Evolutionary conservation across 2,797 vertebrate genomes (phyloP), one percentile per base, ranked within the genome.

Genomic region (Xerus rutilus): DNA sequence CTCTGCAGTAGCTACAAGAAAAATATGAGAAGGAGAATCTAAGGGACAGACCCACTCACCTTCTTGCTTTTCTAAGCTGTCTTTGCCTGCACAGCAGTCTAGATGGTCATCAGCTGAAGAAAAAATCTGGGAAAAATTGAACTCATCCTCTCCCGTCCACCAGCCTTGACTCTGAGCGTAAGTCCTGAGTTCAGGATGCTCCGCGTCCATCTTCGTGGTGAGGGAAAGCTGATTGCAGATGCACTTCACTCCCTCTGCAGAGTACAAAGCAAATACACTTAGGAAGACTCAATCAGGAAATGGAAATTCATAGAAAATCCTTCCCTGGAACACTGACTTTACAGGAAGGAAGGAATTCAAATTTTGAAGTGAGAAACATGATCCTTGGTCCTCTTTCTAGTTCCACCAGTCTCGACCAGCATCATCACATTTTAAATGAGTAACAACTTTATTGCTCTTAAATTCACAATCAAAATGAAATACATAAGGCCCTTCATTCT

Each of bases 51-150:
- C 78, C 45, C 32, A 97, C 97, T 98, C 97, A 99, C 99, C 99
- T 98, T 98, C 97, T 94, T 98, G 98, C 49, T 98, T 98, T 94
- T 98, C 98, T 93, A 99, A 97, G 92, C 96, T 98, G 91, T 98
- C 98, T 96, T 93, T 98, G 91, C 97, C 98, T 54, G 98, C 97
- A 95, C 98, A 98, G 86, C 98, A 98, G 91, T 97, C 96, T 93
- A 96, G 91, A 76, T 98, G 98, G 81, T 97, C 97, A 77, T 98
- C 97, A 28, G 93, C 94, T 86, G 97, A 93, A 97, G 99, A 99
- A 96, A 99, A 99, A 1, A 98, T 98, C 97, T 98, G 95, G 85
- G 99, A 98, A 94, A 99, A 99, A 96, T 98, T 99, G 98, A 99
- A 99, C 93, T 99, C 98, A 0, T 98, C 98, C 57, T 98, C 98